Conservation (phyloP, 2,888 invertebrate genomes). For the Megamerina dolium region DNA sequence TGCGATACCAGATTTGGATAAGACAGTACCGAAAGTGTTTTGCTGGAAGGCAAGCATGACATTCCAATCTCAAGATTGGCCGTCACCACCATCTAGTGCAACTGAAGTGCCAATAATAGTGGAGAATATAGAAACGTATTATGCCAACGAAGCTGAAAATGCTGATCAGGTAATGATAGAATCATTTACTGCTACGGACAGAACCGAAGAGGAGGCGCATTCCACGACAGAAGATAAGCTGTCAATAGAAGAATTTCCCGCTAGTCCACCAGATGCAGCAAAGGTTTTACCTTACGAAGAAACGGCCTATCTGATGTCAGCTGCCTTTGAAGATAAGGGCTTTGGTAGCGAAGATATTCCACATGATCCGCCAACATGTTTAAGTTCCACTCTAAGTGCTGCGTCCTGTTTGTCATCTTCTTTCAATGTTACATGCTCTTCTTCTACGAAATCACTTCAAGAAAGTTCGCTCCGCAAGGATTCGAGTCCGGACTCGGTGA, state of each 20-base stretch:
- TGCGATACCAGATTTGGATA: constrained; percentile 45
- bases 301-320: constrained; percentile 45
- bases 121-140: constrained; percentile 74
- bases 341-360: constrained; percentile 36
- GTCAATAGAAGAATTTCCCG: constrained; percentile 44
- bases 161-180: constrained; percentile 72
- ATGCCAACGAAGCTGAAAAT: constrained; percentile 70
- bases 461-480: constrained; percentile 29
- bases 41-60: constrained; percentile 48
- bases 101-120: constrained; percentile 63
- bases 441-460: constrained; percentile 32
- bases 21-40: constrained; percentile 47
- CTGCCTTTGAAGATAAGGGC: constrained; percentile 37
- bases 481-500: constrained; percentile 51
- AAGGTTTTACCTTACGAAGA: constrained; percentile 46
- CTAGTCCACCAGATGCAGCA: constrained; percentile 42
- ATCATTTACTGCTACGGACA: constrained; percentile 59
- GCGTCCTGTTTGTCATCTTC: constrained; percentile 44
- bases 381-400: constrained; percentile 44
- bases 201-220: constrained; percentile 57
- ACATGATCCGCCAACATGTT: constrained; percentile 39
- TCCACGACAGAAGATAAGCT: constrained; percentile 54
- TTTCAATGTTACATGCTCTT: constrained; percentile 43
- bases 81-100: constrained; percentile 69
- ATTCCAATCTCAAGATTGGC: constrained; percentile 65